A percentile compares a stretch with the other conserved stretches of the same genome.
phyloP scores from a whole-genome alignment of 30 jellyfish, hydroid and myxozoan species.

The Aurelia sp. region DNA sequence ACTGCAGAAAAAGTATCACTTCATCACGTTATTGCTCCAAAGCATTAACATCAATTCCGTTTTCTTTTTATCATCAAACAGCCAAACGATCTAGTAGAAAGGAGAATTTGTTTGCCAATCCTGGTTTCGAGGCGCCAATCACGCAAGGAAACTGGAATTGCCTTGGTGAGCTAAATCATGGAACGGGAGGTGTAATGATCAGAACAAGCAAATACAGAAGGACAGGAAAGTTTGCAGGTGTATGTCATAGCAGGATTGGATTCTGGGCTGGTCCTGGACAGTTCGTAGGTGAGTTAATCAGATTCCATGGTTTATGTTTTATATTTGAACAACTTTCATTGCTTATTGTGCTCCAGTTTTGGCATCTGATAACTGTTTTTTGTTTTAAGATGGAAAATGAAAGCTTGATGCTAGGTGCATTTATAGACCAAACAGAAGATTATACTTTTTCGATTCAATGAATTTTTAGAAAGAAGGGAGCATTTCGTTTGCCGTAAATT shows the following conservation, averaged over 20 bases:
- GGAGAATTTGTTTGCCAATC: constrained; percentile 54
- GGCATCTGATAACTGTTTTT: no score
- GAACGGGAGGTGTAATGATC: constrained; percentile 67
- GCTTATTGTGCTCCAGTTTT: no score
- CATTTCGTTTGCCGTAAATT: no score
- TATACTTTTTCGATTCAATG: no score
- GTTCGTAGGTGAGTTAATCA: constrained; percentile 62
- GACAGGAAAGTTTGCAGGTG: constrained; percentile 74
- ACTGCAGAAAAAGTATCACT: no score
- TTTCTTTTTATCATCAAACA: neutral
- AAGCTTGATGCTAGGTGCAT: no score
- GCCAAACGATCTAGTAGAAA: neutral
- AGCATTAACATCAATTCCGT: no score
- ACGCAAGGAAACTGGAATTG: constrained; percentile 60
- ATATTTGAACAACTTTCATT: no score
- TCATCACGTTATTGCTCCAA: neutral
- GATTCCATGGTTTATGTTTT: neutral
- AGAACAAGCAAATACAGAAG: constrained; percentile 43
- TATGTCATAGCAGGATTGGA: constrained; percentile 69
- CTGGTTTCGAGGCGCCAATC: constrained; percentile 69
- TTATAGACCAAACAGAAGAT: no score
- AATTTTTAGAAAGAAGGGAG: no score
- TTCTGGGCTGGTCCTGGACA: constrained; percentile 96
- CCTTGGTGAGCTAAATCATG: constrained; percentile 75
- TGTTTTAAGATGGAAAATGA: no score